A percentile compares a stretch with the other conserved stretches of the same genome.
These are phyloP conservation scores for Butastur rufipennis DNA, from an alignment of 2,113 vertebrate genomes.

Conservation along the genomic window DNA sequence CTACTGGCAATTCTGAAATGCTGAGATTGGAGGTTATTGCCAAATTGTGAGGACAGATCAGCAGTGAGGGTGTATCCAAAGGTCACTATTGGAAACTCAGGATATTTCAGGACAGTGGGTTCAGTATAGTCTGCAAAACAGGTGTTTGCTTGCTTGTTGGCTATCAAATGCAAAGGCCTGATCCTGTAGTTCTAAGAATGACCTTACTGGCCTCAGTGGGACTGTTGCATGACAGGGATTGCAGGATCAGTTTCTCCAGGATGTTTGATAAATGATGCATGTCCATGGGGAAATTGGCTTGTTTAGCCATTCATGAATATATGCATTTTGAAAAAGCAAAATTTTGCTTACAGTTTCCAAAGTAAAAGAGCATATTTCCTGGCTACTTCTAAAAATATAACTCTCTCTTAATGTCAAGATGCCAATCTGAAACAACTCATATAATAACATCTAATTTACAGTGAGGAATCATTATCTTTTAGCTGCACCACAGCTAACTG, in stretches of 20 bases:
- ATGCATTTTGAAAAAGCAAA: not conserved
- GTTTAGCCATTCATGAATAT: not conserved
- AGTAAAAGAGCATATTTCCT: conserved; percentile 31
- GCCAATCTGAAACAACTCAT: conserved; percentile 11
- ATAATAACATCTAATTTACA: conserved; percentile 28
- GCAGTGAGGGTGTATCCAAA: not conserved
- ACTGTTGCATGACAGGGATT: not conserved
- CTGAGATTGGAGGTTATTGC: not conserved
- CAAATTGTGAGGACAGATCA: not conserved
- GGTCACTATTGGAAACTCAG: not conserved
- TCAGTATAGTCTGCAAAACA: not conserved
- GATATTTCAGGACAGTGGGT: not conserved
- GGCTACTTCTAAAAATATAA: conserved; percentile 37
- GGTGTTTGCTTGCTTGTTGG: not conserved
- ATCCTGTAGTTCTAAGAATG: not conserved
- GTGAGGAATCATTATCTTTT: not conserved
- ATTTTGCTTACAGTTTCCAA: not conserved
- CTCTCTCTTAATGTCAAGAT: conserved; percentile 9
- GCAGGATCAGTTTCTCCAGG: not conserved
- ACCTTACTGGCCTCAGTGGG: not conserved
- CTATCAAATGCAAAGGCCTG: not conserved
- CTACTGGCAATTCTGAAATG: not conserved
- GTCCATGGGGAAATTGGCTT: not conserved
- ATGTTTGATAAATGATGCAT: not conserved
- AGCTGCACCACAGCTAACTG: not conserved